These are phyloP conservation scores for Pygoscelis adeliae DNA, from an alignment of 2,113 vertebrate species.

Conservation along the genomic window DNA sequence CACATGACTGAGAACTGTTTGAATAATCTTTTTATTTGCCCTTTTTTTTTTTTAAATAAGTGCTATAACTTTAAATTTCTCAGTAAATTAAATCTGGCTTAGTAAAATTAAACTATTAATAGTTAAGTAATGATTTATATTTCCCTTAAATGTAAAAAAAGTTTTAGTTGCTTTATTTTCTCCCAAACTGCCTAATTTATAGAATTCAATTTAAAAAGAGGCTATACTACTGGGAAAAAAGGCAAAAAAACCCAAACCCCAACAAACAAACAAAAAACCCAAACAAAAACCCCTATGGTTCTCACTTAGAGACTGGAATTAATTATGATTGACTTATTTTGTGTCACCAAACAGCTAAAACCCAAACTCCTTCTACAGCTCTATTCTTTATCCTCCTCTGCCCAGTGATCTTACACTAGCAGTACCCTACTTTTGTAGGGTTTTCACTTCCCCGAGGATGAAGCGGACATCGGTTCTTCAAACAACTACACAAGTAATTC, in stretches of 20 bases:
- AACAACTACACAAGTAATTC: not conserved
- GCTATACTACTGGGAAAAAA: not conserved
- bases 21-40: not conserved
- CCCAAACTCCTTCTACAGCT: not conserved
- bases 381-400: not conserved
- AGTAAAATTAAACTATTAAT: not conserved
- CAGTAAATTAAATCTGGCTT: not conserved
- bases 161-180: not conserved
- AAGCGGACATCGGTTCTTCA: not conserved
- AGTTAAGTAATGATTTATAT: not conserved
- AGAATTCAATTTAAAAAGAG: not conserved
- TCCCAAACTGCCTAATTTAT: not conserved
- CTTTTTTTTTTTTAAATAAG: not conserved
- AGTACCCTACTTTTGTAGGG: not conserved
- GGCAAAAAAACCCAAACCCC: accelerated
- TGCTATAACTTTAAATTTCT: not conserved
- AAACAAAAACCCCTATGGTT: accelerated
- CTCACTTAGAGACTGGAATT: not conserved
- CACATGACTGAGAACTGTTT: not conserved
- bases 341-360: not conserved
- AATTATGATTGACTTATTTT: not conserved
- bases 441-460: not conserved
- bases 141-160: not conserved
- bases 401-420: not conserved
- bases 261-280: not conserved